Conservation (phyloP, 2,797 vertebrate genomes). For the Dipus sagitta region DNA sequence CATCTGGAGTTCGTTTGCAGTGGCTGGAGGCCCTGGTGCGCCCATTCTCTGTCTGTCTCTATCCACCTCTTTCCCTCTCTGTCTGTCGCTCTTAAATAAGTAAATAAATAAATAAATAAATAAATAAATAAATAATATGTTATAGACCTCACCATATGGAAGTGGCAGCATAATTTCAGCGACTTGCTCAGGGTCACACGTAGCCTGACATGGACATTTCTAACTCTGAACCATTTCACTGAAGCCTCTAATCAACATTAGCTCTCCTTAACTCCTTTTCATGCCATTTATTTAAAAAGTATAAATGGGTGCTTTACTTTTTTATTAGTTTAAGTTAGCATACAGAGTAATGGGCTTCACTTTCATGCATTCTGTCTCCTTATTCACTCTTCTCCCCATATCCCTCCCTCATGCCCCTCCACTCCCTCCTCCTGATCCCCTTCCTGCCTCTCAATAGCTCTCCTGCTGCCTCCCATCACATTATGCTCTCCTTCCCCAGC, state of each 20-base stretch:
- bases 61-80: too few species aligned
- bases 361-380: too few species aligned
- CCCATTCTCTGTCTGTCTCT: too few species aligned
- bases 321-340: background rate
- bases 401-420: background rate
- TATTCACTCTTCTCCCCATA: too few species aligned
- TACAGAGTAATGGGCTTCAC: background rate
- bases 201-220: background rate
- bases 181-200: background rate
- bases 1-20: too few species aligned
- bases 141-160: conserved; percentile 13
- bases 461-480: background rate
- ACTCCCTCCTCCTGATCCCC: background rate
- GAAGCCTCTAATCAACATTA: background rate
- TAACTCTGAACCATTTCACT: background rate
- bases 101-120: too few species aligned
- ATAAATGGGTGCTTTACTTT: background rate
- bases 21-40: too few species aligned
- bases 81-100: too few species aligned
- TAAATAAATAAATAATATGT: background rate
- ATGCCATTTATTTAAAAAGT: too few species aligned
- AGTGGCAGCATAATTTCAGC: background rate
- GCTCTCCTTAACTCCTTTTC: background rate
- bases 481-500: background rate
- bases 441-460: background rate